Conservation (phyloP, 2,797 vertebrate genomes). For the Clarias platycephalus region DNA sequence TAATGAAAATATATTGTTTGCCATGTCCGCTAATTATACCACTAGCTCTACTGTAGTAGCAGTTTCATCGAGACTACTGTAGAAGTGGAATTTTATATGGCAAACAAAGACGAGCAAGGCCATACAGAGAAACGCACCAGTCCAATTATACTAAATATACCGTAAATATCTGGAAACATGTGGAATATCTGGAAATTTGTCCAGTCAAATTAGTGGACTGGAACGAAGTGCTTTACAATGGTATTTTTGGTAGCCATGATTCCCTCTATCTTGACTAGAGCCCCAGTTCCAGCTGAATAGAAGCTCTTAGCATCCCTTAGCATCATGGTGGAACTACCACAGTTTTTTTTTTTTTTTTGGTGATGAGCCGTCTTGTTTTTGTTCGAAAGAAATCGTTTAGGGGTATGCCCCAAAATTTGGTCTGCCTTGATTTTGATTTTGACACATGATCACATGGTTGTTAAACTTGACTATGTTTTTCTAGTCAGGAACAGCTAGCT, state of each 20-base stretch:
- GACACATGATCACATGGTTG: background rate
- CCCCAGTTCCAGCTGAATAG: too few species aligned
- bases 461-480: background rate
- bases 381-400: background rate
- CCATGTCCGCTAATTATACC: background rate
- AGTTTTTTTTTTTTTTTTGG: background rate
- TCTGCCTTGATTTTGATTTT: background rate
- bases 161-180: background rate
- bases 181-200: background rate
- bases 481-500: too few species aligned
- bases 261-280: background rate
- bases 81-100: background rate
- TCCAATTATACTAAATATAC: background rate
- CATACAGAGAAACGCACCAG: background rate
- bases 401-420: background rate
- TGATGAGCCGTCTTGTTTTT: background rate
- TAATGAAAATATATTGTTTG: background rate
- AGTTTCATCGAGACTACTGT: background rate
- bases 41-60: background rate
- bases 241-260: background rate
- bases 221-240: background rate
- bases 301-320: too few species aligned
- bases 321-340: background rate
- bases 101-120: background rate
- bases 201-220: background rate